Percentiles rank a stretch among this genome's conserved stretches.
Evolutionary conservation across 2,888 invertebrate species (phyloP).

Genomic region (Tetragonula carbonaria): DNA sequence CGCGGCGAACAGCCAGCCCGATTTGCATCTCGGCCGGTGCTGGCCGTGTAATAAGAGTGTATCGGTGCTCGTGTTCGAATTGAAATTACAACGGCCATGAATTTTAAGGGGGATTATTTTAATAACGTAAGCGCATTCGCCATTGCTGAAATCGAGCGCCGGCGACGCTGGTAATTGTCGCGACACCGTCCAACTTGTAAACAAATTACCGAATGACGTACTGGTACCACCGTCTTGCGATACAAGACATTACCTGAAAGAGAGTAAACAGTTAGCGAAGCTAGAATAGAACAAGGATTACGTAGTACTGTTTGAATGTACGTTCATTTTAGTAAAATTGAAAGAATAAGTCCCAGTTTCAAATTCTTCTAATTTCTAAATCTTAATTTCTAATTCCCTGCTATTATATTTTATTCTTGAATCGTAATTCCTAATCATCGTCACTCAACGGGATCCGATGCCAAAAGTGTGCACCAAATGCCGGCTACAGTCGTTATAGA

Average conservation of each 20-base stretch:
- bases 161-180: neutral
- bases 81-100: slow-evolving; percentile 35
- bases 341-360: neutral
- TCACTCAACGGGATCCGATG: no score
- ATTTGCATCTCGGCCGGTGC: slow-evolving; percentile 17
- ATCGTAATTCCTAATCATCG: no score
- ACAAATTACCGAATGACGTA: slow-evolving; percentile 17
- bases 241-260: no score
- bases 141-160: neutral
- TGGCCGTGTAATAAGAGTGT: slow-evolving; percentile 15
- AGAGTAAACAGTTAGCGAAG: neutral
- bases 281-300: neutral
- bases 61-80: slow-evolving; percentile 21
- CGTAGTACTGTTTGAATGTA: neutral
- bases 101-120: slow-evolving; percentile 33
- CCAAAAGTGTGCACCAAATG: no score
- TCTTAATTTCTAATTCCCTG: no score
- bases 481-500: no score
- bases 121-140: neutral
- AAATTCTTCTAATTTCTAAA: no score
- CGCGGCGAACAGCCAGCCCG: neutral
- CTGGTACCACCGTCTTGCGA: no score
- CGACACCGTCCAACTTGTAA: neutral
- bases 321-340: neutral
- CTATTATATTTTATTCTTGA: no score